phyloP scores from a whole-genome alignment of 2,113 vertebrate species.

The Caranx melampygus region DNA sequence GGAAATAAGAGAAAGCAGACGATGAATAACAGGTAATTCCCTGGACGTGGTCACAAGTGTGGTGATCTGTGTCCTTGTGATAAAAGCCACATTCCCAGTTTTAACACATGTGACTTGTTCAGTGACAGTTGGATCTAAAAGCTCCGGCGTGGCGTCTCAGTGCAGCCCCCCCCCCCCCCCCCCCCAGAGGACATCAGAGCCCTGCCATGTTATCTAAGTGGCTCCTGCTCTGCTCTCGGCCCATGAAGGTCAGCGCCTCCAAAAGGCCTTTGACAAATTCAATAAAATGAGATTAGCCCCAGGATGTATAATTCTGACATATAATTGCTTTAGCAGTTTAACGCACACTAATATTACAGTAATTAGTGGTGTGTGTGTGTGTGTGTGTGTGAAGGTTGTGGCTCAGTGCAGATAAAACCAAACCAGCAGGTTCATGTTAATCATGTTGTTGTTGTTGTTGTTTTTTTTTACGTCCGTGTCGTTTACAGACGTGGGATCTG shows the following conservation, averaged over 20 bases:
- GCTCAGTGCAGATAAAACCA: background rate
- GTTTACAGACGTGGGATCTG: too few species aligned
- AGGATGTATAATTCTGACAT: background rate
- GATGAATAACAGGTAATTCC: background rate
- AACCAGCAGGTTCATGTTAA: background rate
- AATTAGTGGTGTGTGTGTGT: background rate
- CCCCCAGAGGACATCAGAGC: constrained; percentile 47
- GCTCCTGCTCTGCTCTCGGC: constrained; percentile 40
- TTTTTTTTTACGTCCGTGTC: too few species aligned
- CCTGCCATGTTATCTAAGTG: constrained; percentile 48
- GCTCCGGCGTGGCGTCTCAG: too few species aligned
- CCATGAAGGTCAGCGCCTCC: constrained; percentile 58
- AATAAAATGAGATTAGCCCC: background rate
- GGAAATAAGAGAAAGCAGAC: background rate
- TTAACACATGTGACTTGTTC: constrained; percentile 17
- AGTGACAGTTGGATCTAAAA: constrained; percentile 27
- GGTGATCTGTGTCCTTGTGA: background rate
- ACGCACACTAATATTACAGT: background rate
- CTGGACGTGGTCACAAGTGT: background rate
- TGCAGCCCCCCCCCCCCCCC: too few species aligned
- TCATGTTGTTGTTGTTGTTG: too few species aligned
- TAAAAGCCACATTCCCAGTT: background rate
- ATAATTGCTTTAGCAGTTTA: background rate
- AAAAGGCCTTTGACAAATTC: constrained; percentile 28
- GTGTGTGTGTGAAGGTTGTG: background rate